A percentile compares a stretch with the other conserved stretches of the same genome.
These are phyloP conservation scores for Lepus townsendii DNA, from an alignment of 2,797 vertebrate species.

Conservation along the genomic window DNA sequence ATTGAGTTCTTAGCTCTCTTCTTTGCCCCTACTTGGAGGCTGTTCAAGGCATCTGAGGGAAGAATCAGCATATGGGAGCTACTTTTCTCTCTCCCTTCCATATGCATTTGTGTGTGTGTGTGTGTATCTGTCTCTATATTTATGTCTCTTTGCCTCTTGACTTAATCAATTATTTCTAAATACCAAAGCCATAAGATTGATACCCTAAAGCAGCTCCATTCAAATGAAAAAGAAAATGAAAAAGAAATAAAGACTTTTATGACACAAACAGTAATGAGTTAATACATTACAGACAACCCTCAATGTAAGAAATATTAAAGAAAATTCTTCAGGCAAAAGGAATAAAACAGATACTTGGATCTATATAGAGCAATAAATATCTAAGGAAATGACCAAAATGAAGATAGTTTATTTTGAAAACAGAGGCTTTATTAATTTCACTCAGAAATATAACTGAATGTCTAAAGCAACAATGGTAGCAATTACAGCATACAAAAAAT, in stretches of 20 bases:
- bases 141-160: no score
- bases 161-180: no score
- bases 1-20: no score
- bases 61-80: no score
- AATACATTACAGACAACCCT: not conserved
- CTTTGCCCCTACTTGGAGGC: no score
- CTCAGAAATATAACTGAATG: not conserved
- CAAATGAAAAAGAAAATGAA: not conserved
- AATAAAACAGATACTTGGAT: not conserved
- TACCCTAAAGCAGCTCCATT: no score
- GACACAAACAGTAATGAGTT: not conserved
- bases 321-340: constrained; percentile 3
- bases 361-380: not conserved
- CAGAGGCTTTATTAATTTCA: not conserved
- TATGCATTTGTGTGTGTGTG: no score
- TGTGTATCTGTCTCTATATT: no score
- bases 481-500: not conserved
- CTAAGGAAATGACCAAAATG: not conserved
- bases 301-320: not conserved
- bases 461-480: not conserved
- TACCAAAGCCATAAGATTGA: no score
- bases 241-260: not conserved
- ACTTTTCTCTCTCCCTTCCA: no score
- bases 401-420: not conserved
- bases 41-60: no score